Base-by-base conservation (phyloP, 2,113 vertebrate species). In the Sapajus apella region DNA sequence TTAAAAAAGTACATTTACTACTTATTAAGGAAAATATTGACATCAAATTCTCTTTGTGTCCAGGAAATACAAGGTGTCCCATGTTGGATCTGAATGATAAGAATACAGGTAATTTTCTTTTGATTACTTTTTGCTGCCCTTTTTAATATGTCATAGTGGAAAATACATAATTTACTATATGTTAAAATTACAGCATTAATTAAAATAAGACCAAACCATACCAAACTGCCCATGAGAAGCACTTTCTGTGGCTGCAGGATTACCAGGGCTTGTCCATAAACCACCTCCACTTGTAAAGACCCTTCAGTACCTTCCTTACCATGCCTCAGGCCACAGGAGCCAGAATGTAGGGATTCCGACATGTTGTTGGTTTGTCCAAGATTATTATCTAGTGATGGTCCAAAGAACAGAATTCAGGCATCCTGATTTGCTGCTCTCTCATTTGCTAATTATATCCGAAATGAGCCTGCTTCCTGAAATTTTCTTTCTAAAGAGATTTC, bases 401-500 rank as follows among this genome's bases (percentile, higher is more conserved):
- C 30, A 6, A 52, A 56, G 52, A 93, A 58, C 6, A 80, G 47
- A 75, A 61, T 45, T 30, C 30, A 79, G 35, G 30, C 30, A 83
- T 88, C 45, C 47, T 27, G 47, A 80, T 30, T 58, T 30, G 8
- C 55, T 3, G 7, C 30, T 61, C 47, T 16, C 17, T 64, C 52
- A 64, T 81, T 68, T 83, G 40, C 45, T 87, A 56, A 55, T 77
- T 72, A 25, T 20, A 82, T 27, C 35, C 18, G 52, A 91, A 64
- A 75, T 73, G 4, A 93, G 47, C 61, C 73, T 91, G 77, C 55
- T 92, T 94, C 37, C 55, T 95, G 84, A 75, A n/a, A 64, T 56
- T 87, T 93, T 87, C 66, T 87, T 91, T 86, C 23, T 45, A 58
- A 91, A 45, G 73, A 80, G 86, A 87, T 89, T 40, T 90, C 21